Evolutionary conservation across 2,797 vertebrate genomes (phyloP).

Genomic region (Chloroceryle amazona): DNA sequence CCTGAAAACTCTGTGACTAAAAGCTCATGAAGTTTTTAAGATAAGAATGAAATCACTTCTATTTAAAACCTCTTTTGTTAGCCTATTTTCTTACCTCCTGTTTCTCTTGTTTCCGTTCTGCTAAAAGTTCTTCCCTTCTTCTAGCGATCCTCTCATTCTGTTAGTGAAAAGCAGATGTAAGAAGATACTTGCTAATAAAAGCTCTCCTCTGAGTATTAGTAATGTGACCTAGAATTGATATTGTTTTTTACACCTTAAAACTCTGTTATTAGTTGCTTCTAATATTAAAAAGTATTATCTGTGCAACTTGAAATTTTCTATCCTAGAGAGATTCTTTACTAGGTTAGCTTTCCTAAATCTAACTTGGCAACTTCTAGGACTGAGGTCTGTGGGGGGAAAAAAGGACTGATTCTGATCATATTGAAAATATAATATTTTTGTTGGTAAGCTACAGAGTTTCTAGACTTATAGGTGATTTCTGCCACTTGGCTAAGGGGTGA

Average conservation of each 20-base stretch:
- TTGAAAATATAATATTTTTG: not conserved
- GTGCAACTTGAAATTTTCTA: not conserved
- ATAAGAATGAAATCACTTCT: not conserved
- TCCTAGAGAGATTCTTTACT: not conserved
- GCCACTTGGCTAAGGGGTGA: too few relatives aligned
- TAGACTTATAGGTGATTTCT: too few relatives aligned
- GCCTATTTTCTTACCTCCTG: slow-evolving; percentile 72
- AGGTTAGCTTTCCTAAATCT: not conserved
- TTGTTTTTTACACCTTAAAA: not conserved
- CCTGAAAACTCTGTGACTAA: not conserved
- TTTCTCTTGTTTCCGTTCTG: slow-evolving; percentile 75
- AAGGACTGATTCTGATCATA: not conserved
- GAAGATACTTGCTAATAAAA: not conserved
- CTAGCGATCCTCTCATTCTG: slow-evolving; percentile 86
- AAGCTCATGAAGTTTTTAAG: not conserved
- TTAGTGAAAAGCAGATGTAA: slow-evolving; percentile 23
- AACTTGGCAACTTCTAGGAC: not conserved
- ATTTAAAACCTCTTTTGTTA: not conserved
- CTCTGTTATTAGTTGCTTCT: not conserved
- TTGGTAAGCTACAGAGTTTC: too few relatives aligned
- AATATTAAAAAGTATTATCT: not conserved
- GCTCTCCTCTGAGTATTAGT: not conserved
- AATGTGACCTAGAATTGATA: not conserved
- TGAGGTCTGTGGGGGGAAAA: not conserved
- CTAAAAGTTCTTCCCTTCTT: slow-evolving; percentile 89